Percentiles rank a stretch among this genome's conserved stretches.
phyloP scores from a whole-genome alignment of 2,113 vertebrate genomes.

The Tursiops truncatus region DNA sequence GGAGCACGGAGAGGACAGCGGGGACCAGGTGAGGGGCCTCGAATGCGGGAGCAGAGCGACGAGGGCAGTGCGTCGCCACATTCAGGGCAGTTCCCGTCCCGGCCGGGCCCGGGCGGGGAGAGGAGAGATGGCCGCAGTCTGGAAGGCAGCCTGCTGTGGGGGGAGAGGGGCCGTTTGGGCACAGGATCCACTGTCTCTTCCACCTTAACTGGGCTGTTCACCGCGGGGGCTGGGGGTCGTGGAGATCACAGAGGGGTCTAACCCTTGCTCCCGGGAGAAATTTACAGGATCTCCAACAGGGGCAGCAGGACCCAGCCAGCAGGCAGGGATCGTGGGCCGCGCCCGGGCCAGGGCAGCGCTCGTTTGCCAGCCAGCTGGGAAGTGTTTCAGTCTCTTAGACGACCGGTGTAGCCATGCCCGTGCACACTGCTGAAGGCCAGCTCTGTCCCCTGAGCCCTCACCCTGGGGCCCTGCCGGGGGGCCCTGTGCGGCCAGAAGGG shows the following conservation, averaged over 20 bases:
- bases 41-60: no score
- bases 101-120: not conserved
- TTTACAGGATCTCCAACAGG: not conserved
- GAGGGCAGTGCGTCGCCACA: not conserved
- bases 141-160: not conserved
- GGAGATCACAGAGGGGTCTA: not conserved
- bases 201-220: not conserved
- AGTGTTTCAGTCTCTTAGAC: not conserved
- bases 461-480: not conserved
- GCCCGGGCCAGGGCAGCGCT: accelerated
- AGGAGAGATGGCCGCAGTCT: accelerated
- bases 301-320: not conserved
- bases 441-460: not conserved
- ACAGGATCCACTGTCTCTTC: not conserved
- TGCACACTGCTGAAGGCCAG: not conserved
- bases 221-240: not conserved
- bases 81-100: not conserved
- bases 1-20: not conserved
- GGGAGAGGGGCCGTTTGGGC: not conserved
- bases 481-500: no score
- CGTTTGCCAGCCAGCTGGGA: not conserved
- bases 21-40: not conserved
- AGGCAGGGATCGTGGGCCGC: not conserved
- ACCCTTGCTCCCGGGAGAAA: not conserved
- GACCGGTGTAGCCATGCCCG: accelerated